These are phyloP conservation scores for Psammodynastes pulverulentus DNA, from an alignment of 2,113 vertebrate genomes.

Conservation along the genomic window DNA sequence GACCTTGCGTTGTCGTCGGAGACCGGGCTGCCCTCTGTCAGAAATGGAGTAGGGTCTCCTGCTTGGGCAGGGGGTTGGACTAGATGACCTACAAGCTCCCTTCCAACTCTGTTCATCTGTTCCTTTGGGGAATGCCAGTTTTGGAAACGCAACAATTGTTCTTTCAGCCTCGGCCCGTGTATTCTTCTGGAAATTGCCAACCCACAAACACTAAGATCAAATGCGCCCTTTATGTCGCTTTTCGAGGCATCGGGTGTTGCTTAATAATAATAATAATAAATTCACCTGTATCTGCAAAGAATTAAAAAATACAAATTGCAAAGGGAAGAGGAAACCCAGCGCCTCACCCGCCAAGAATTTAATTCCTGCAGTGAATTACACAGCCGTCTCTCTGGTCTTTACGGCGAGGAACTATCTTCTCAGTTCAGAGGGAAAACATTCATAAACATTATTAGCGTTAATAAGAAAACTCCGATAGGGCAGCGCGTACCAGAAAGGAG, in stretches of 20 bases:
- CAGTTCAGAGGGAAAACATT: conserved; percentile 53
- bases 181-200: background rate
- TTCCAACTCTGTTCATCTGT: too few relatives aligned
- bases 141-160: too few relatives aligned
- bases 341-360: background rate
- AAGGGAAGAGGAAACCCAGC: too few relatives aligned
- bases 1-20: too few relatives aligned
- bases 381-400: background rate
- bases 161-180: too few relatives aligned
- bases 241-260: background rate
- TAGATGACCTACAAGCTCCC: too few relatives aligned
- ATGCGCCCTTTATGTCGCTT: background rate
- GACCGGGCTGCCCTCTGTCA: too few relatives aligned
- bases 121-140: too few relatives aligned
- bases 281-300: background rate
- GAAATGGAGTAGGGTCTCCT: too few relatives aligned
- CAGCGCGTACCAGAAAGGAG: conserved; percentile 51
- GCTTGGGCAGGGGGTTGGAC: too few relatives aligned
- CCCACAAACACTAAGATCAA: background rate
- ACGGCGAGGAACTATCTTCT: conserved; percentile 45
- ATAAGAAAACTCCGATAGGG: conserved; percentile 57
- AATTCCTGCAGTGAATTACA: background rate
- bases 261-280: background rate
- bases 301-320: background rate
- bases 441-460: conserved; percentile 56